A percentile compares a stretch with the other conserved stretches of the same genome.
Evolutionary conservation across 2,797 vertebrate species (phyloP).

Genomic region (Babyrousa celebensis): DNA sequence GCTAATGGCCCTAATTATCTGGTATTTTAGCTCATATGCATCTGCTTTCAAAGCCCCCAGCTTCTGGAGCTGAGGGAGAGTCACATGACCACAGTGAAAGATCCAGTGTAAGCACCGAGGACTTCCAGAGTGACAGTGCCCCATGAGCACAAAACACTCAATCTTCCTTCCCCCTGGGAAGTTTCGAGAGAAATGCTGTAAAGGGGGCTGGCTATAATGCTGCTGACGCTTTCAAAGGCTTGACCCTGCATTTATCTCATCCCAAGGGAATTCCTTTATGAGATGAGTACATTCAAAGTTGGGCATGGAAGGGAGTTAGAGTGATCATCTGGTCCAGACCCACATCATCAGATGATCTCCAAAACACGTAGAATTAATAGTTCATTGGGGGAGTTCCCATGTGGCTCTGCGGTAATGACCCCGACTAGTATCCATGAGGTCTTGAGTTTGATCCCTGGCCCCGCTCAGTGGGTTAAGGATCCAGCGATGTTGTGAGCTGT

Average conservation of each 20-base stretch:
- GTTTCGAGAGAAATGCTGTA: slow-evolving; percentile 72
- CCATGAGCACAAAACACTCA: slow-evolving; percentile 69
- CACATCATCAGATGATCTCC: not conserved
- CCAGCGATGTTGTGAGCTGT: too few species aligned
- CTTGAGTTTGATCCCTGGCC: too few species aligned
- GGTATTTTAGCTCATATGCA: slow-evolving; percentile 65
- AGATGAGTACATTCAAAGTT: not conserved
- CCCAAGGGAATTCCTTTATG: slow-evolving; percentile 53
- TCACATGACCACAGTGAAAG: slow-evolving; percentile 57
- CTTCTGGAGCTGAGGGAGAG: slow-evolving; percentile 8
- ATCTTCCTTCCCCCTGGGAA: slow-evolving; percentile 64
- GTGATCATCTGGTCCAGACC: not conserved
- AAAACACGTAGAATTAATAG: slow-evolving; percentile 27
- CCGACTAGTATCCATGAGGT: too few species aligned
- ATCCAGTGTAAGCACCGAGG: slow-evolving; percentile 61
- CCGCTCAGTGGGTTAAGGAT: too few species aligned
- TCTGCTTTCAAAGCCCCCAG: slow-evolving; percentile 73
- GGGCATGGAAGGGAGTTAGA: slow-evolving; percentile 11
- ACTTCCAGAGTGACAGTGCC: slow-evolving; percentile 69
- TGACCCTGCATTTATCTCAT: slow-evolving; percentile 33
- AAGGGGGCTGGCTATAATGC: not conserved
- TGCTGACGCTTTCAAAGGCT: not conserved
- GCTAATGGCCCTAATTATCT: slow-evolving; percentile 66
- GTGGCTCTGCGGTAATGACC: too few species aligned
- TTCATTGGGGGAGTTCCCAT: not conserved